Conservation (phyloP, 2,113 vertebrate species). For the Himantopus leucocephalus region DNA sequence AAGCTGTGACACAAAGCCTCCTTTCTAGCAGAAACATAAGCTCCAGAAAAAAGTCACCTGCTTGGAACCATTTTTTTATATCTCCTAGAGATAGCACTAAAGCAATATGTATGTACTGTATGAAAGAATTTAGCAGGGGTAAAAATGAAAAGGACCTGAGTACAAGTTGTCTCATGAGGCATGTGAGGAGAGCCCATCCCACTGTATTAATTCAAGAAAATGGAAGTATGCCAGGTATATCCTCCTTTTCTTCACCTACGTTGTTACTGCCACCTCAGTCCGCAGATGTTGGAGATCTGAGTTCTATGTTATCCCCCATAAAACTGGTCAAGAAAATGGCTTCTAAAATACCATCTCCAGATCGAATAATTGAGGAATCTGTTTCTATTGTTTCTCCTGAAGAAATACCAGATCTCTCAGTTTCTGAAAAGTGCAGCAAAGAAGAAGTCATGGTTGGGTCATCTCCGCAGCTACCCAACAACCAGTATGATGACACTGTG, state of each 20-base stretch:
- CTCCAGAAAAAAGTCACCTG: conserved; percentile 94
- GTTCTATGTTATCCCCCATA: conserved; percentile 77
- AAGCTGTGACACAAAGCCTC: conserved; percentile 95
- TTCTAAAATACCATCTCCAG: conserved; percentile 83
- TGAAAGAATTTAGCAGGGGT: conserved; percentile 97
- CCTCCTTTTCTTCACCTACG: conserved; percentile 62
- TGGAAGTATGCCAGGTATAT: conserved; percentile 69
- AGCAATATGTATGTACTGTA: conserved; percentile 97
- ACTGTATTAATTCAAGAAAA: conserved; percentile 85
- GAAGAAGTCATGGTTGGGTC: conserved; percentile 69
- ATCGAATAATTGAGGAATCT: conserved; percentile 78
- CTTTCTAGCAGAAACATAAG: conserved; percentile 84
- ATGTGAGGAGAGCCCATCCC: conserved; percentile 93
- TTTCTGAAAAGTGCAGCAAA: conserved; percentile 76
- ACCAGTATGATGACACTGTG: conserved; percentile 77
- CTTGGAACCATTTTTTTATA: conserved; percentile 99
- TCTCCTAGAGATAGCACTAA: conserved; percentile 96
- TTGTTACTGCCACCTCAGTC: conserved; percentile 73
- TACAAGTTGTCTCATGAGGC: conserved; percentile 96
- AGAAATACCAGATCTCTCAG: conserved; percentile 81
- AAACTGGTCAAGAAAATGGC: conserved; percentile 81
- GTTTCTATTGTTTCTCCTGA: conserved; percentile 75
- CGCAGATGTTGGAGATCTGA: conserved; percentile 61
- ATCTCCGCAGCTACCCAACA: conserved; percentile 75
- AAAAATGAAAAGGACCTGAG: conserved; percentile 98